These are phyloP conservation scores for Sinohyriopsis cumingii DNA, from an alignment of 2,888 invertebrate species.

Conservation along the genomic window DNA sequence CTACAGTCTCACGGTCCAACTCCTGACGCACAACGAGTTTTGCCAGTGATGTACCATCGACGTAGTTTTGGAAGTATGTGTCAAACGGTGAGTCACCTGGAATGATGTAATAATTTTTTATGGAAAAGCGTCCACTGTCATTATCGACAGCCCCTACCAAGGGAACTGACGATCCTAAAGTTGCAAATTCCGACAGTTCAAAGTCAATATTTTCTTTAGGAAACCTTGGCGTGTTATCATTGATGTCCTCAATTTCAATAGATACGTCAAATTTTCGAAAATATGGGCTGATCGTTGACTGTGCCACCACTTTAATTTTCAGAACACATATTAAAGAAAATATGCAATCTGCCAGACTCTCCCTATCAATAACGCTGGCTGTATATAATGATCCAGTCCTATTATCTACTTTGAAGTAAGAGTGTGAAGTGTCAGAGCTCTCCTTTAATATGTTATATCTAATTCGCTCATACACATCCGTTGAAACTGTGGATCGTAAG, in stretches of 20 bases:
- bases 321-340: slow-evolving; percentile 41
- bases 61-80: slow-evolving; percentile 33
- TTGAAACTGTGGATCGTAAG: slow-evolving; percentile 41
- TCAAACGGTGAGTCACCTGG: slow-evolving; percentile 32
- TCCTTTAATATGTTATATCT: no score
- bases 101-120: slow-evolving; percentile 44
- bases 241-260: slow-evolving; percentile 51
- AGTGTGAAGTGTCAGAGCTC: slow-evolving; percentile 24
- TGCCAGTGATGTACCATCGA: slow-evolving; percentile 52
- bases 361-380: slow-evolving; percentile 37
- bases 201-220: slow-evolving; percentile 39
- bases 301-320: slow-evolving; percentile 50
- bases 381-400: slow-evolving; percentile 40
- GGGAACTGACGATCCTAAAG: slow-evolving; percentile 39
- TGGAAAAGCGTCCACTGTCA: slow-evolving; percentile 44
- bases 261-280: slow-evolving; percentile 51
- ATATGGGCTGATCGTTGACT: slow-evolving; percentile 46
- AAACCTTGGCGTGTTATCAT: slow-evolving; percentile 57
- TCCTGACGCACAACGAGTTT: slow-evolving; percentile 43
- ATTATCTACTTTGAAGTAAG: slow-evolving; percentile 47
- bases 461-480: slow-evolving; percentile 41
- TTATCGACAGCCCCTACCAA: slow-evolving; percentile 48
- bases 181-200: slow-evolving; percentile 49
- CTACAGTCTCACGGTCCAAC: slow-evolving; percentile 50
- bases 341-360: slow-evolving; percentile 40